Percentiles rank a stretch among this genome's conserved stretches.
These are phyloP conservation scores for Rhyzopertha dominica DNA, from an alignment of 1,140 invertebrate species.

Conservation along the genomic window DNA sequence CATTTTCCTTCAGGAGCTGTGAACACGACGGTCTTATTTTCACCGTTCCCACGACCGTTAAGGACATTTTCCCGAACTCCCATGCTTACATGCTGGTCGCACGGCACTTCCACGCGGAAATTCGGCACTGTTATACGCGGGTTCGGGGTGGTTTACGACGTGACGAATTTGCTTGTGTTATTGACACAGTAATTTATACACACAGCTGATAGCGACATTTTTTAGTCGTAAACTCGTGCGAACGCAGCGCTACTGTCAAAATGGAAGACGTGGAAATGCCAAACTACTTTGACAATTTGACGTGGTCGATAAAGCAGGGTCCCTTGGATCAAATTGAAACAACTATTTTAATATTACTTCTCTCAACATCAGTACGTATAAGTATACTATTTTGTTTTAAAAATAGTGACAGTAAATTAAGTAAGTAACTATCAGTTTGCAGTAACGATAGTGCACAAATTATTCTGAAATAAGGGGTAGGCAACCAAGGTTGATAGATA, in stretches of 20 bases:
- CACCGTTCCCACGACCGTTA: constrained; percentile 34
- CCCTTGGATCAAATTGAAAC: no score
- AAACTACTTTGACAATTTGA: no score
- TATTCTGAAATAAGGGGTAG: no score
- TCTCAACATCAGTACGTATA: no score
- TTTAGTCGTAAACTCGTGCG: background rate
- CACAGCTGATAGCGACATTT: constrained; percentile 13
- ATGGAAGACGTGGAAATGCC: no score
- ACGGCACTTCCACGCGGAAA: background rate
- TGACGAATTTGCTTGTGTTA: constrained; percentile 2
- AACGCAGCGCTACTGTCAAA: constrained; percentile 3
- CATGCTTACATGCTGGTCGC: constrained; percentile 38
- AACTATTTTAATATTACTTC: no score
- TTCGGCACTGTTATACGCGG: background rate
- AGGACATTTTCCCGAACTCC: constrained; percentile 37
- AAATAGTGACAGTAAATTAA: no score
- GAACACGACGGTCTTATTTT: constrained; percentile 37
- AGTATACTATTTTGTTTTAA: no score
- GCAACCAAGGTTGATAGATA: no score
- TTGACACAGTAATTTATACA: constrained; percentile 1
- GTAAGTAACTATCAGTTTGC: no score
- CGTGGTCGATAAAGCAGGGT: no score
- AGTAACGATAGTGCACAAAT: no score
- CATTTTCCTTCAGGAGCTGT: constrained; percentile 38
- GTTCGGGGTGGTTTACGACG: background rate